A percentile compares a stretch with the other conserved stretches of the same genome.
These are phyloP conservation scores for Oscarella lobularis DNA, from an alignment of 37 sponge, comb jelly and placozoan species.

Conservation along the genomic window DNA sequence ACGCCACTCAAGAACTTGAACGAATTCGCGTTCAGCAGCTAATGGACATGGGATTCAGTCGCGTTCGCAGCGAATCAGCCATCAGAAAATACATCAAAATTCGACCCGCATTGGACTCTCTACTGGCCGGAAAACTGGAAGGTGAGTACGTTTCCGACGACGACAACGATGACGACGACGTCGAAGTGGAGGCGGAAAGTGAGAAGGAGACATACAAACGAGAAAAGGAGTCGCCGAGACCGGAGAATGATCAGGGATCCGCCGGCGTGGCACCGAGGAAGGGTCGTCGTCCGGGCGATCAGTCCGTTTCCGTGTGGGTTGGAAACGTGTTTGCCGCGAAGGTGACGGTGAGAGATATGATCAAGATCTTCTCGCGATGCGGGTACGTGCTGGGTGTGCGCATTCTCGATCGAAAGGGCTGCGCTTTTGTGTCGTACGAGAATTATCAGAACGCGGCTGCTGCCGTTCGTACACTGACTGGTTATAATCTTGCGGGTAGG, in stretches of 20 bases:
- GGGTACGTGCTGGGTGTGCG: not conserved
- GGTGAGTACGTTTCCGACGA: not conserved
- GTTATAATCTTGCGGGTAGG: conserved; percentile 16
- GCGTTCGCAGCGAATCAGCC: conserved; percentile 5
- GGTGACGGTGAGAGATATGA: conserved; percentile 35
- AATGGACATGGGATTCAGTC: conserved; percentile 26
- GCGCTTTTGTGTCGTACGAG: conserved; percentile 11
- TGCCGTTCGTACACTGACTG: conserved; percentile 9
- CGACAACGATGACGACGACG: too few relatives aligned
- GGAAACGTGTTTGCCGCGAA: conserved; percentile 40
- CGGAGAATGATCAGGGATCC: not conserved
- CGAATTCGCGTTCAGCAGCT: conserved; percentile 11
- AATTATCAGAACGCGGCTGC: conserved; percentile 9
- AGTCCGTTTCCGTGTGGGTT: conserved; percentile 46
- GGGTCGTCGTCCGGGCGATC: too few relatives aligned
- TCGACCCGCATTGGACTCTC: conserved; percentile 18
- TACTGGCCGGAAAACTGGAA: conserved; percentile 12
- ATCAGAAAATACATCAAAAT: conserved; percentile 11
- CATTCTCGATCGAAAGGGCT: not conserved
- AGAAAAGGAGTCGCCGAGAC: not conserved
- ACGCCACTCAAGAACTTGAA: conserved; percentile 31
- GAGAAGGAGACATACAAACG: too few relatives aligned
- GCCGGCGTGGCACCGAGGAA: not conserved
- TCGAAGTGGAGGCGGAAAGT: too few relatives aligned
- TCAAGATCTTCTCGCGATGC: conserved; percentile 20